Evolutionary conservation across 2,888 invertebrate genomes (phyloP), one percentile per base, ranked within the genome.

Genomic region (Parnassius smintheus): DNA sequence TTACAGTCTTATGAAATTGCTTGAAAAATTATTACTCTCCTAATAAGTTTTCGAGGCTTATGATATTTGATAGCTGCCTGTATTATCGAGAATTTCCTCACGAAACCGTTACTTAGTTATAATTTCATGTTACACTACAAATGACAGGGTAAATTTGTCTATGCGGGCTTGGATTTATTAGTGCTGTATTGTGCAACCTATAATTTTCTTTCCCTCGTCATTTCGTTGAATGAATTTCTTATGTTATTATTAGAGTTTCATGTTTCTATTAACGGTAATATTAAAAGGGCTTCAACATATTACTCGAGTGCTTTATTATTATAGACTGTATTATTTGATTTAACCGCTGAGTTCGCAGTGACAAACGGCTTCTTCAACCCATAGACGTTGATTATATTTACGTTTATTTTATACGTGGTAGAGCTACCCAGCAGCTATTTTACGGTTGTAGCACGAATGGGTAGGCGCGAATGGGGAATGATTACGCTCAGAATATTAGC

Each of bases 141-240:
- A 69, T 65, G 62, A 67, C 54, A 67, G 67, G 70, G 65, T 65
- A 56, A 68, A 59, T 61, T 60, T 64, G 65, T 49, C 49, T 62
- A 59, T 58, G 65, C 68, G 58, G 65, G 62, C 61, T 61, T 63
- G 66, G 62, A 68, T 71, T 72, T 73, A 69, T 71, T 71, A 69
- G 45, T 52, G 49, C 48, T 57, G 65, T 66, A 67, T 66, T 67
- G 62, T 68, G 64, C 68, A 71, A 72, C 73, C 69, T 56, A 65
- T 68, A 70, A 72, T 70, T 70, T 68, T 55, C 56, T 46, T 56
- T 59, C 59, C 63, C 59, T 44, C 45, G 45, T 63, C 55, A 59
- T 59, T 63, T 56, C 42, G 35, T 11, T 52, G 35, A 48, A 59
- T 59, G 56, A 52, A 52, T 56, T 41, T 59, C 63, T 59, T 52